A percentile compares a stretch with the other conserved stretches of the same genome.
These are phyloP conservation scores for Meteorus cinctellus DNA, from an alignment of 2,888 invertebrate species.

Conservation along the genomic window DNA sequence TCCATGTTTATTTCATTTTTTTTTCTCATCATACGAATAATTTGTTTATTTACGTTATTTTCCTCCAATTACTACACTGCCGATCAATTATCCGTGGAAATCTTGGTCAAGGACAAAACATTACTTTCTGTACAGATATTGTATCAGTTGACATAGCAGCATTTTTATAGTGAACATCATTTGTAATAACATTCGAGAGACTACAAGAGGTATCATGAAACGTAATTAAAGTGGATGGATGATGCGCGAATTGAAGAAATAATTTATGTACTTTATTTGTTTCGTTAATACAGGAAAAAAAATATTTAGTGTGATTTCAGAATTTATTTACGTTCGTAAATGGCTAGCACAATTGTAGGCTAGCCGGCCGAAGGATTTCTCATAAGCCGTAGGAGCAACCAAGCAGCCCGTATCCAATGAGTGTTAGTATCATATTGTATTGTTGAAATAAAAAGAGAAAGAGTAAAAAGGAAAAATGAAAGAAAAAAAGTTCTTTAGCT, in stretches of 20 bases:
- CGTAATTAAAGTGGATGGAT: no score
- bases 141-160: neutral
- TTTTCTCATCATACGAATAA: neutral
- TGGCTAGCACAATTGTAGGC: slow-evolving; percentile 52
- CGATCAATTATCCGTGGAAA: no score
- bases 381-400: slow-evolving; percentile 49
- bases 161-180: no score
- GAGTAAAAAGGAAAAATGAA: no score
- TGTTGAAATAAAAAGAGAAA: neutral
- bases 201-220: no score
- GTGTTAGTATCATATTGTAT: slow-evolving; percentile 60
- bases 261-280: neutral
- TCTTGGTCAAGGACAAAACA: neutral
- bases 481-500: neutral
- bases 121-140: neutral
- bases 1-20: neutral
- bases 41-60: slow-evolving; percentile 1
- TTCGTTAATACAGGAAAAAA: neutral
- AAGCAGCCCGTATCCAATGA: slow-evolving; percentile 66
- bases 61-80: neutral
- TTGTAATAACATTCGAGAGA: no score
- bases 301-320: slow-evolving; percentile 46
- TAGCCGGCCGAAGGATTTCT: slow-evolving; percentile 50
- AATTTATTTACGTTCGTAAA: slow-evolving; percentile 50
- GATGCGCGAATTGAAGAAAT: neutral